Evolutionary conservation across 2,797 vertebrate genomes (phyloP).

Genomic region (Hippopotamyrus pictus): DNA sequence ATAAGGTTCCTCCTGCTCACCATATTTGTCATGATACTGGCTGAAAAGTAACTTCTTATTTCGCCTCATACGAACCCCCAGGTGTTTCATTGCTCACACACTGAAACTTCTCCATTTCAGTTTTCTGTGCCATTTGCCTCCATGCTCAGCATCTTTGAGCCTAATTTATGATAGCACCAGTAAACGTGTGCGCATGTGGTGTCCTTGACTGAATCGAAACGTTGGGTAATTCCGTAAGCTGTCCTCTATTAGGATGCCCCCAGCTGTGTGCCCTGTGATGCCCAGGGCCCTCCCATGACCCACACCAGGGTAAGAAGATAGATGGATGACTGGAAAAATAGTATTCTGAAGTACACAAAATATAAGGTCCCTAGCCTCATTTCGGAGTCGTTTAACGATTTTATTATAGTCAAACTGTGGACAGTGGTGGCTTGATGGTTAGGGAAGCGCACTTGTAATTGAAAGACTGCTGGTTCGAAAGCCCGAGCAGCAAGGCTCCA

Average conservation of each 20-base stretch:
- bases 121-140: not conserved
- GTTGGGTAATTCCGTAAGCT: not conserved
- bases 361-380: not conserved
- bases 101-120: not conserved
- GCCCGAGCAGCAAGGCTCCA: too few relatives aligned
- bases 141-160: not conserved
- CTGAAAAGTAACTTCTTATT: not conserved
- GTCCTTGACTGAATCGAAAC: not conserved
- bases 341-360: not conserved
- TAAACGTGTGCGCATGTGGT: not conserved
- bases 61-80: not conserved
- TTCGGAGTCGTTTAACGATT: not conserved
- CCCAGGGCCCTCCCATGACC: not conserved
- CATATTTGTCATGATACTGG: not conserved
- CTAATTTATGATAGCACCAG: not conserved
- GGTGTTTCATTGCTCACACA: not conserved
- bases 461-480: too few relatives aligned
- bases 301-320: not conserved
- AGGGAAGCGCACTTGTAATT: too few relatives aligned
- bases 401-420: not conserved
- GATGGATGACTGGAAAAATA: not conserved
- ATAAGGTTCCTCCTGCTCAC: not conserved
- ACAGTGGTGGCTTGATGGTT: too few relatives aligned
- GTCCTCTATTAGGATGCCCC: not conserved
- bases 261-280: not conserved